A percentile compares a stretch with the other conserved stretches of the same genome.
phyloP scores from a whole-genome alignment of 2,797 vertebrate species.

The Melanogrammus aeglefinus region DNA sequence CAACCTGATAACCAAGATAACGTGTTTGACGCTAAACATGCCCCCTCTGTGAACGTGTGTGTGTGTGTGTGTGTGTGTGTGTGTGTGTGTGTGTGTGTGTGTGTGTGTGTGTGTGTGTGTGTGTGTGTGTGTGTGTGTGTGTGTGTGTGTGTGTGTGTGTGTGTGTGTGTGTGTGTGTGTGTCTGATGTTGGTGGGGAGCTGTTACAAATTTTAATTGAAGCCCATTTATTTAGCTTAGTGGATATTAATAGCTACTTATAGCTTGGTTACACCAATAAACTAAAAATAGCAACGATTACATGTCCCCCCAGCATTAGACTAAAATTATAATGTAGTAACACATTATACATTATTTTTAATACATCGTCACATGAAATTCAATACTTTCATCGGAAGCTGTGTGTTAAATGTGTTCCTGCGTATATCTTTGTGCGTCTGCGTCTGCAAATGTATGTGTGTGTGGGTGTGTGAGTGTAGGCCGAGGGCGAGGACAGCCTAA shows the following conservation, averaged over 20 bases:
- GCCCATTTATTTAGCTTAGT: not conserved
- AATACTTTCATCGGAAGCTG: not conserved
- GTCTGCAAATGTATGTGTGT: constrained; percentile 17
- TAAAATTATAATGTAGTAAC: not conserved
- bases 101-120: not conserved
- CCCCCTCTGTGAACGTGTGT: constrained; percentile 7
- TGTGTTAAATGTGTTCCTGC: not conserved
- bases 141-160: not conserved
- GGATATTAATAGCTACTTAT: not conserved
- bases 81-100: not conserved
- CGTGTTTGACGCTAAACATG: constrained; percentile 40
- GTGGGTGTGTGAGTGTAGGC: constrained; percentile 74
- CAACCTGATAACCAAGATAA: constrained; percentile 53
- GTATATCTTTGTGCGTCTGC: constrained; percentile 26
- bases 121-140: not conserved
- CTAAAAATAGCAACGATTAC: not conserved
- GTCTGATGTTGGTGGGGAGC: not conserved
- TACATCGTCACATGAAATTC: not conserved
- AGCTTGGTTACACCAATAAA: not conserved
- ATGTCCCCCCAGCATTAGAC: not conserved
- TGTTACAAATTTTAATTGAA: not conserved
- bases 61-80: not conserved
- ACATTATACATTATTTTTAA: not conserved
- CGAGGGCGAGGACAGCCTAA: constrained; percentile 98
- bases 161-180: not conserved